These are phyloP conservation scores for Entomobrya proxima DNA, from an alignment of 2,888 invertebrate genomes.

Conservation along the genomic window DNA sequence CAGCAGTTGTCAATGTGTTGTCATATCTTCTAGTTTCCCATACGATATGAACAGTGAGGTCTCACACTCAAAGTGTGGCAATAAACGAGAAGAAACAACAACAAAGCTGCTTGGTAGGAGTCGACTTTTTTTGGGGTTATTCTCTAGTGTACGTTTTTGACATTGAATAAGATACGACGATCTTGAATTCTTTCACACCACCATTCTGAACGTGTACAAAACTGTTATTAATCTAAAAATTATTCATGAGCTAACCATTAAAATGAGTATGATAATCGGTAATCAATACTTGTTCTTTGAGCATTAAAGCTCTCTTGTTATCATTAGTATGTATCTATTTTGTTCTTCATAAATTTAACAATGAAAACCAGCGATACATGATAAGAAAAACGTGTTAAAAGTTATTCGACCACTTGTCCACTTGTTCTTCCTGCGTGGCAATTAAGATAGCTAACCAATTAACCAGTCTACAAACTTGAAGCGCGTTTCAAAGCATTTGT, in stretches of 20 bases:
- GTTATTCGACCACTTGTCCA: background rate
- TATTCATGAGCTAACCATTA: constrained; percentile 21
- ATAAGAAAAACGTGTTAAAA: background rate
- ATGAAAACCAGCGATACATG: background rate
- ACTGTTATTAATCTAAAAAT: constrained; percentile 9
- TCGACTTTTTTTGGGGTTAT: too few species aligned
- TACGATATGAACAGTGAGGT: background rate
- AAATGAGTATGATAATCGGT: constrained; percentile 14
- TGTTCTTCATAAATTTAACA: background rate
- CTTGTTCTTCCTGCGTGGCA: background rate
- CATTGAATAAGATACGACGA: too few species aligned
- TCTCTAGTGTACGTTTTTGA: too few species aligned
- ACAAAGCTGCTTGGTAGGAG: too few species aligned
- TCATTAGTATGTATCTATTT: background rate
- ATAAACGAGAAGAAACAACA: background rate
- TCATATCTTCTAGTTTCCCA: background rate
- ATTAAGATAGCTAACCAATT: constrained; percentile 50
- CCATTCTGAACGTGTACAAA: background rate
- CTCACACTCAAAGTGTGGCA: background rate
- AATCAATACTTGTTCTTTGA: constrained; percentile 20
- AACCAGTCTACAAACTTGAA: constrained; percentile 24
- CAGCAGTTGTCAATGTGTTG: constrained; percentile 34
- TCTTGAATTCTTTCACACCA: too few species aligned
- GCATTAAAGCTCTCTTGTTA: background rate
- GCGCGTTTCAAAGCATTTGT: background rate